Conservation (phyloP, 2,797 vertebrate species). For the Malacoraja senta region DNA sequence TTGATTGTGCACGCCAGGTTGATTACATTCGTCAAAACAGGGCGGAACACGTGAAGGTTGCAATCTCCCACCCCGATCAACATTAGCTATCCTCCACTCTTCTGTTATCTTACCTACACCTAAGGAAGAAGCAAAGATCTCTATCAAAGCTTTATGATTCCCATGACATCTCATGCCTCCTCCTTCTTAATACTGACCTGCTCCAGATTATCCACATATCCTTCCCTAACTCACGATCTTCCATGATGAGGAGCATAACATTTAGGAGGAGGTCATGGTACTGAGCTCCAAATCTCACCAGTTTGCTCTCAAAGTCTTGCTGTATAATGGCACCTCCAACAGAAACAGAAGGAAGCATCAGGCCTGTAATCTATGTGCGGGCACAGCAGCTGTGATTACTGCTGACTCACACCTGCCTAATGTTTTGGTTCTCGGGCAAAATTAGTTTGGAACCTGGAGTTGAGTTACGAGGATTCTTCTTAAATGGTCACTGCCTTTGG, state of each 20-base stretch:
- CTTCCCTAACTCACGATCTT: no score
- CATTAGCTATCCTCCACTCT: no score
- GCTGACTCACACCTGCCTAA: neutral
- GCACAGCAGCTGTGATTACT: neutral
- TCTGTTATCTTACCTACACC: no score
- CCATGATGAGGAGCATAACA: neutral
- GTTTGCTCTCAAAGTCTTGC: neutral
- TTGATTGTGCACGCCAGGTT: no score
- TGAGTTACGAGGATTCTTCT: neutral
- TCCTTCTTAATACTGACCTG: no score
- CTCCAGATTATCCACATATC: no score
- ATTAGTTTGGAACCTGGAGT: neutral
- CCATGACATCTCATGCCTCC: no score
- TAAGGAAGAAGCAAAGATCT: no score
- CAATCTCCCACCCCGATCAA: no score
- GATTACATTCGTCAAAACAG: no score
- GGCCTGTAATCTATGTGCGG: neutral
- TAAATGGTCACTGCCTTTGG: neutral
- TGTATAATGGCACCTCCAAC: neutral
- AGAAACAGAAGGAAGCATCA: neutral
- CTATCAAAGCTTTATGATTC: no score
- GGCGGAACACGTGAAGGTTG: no score
- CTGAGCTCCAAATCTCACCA: neutral
- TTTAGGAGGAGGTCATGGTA: neutral
- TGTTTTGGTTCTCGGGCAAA: neutral